Percentiles rank a stretch among this genome's conserved stretches.
phyloP scores from a whole-genome alignment of 2,888 invertebrate species.

The Pyrrhia umbra region DNA sequence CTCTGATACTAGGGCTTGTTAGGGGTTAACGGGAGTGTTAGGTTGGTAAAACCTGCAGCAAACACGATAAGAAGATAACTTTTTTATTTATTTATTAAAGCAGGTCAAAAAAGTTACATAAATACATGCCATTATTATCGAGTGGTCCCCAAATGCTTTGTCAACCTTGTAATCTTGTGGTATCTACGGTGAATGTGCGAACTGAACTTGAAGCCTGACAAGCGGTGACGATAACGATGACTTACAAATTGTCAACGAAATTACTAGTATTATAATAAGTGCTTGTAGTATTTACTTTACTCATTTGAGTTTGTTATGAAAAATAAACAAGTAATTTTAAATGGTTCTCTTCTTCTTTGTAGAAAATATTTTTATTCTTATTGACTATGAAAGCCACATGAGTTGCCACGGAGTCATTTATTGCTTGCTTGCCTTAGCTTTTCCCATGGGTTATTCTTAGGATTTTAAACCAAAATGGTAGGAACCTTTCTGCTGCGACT shows the following conservation, averaged over 20 bases:
- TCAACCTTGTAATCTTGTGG: slow-evolving; percentile 40
- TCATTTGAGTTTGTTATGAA: not conserved
- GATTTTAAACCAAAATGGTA: too few relatives aligned
- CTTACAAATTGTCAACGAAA: slow-evolving; percentile 18
- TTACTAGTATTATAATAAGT: not conserved
- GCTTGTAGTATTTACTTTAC: not conserved
- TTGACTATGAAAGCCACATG: too few relatives aligned
- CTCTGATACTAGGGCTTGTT: too few relatives aligned
- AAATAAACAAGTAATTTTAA: too few relatives aligned
- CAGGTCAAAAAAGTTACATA: not conserved
- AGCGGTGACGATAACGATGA: slow-evolving; percentile 27
- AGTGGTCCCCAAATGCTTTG: slow-evolving; percentile 21
- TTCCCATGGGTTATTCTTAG: too few relatives aligned
- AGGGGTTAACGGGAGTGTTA: too few relatives aligned
- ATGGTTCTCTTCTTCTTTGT: too few relatives aligned
- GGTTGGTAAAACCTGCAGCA: too few relatives aligned
- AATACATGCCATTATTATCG: slow-evolving; percentile 27
- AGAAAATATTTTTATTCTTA: too few relatives aligned
- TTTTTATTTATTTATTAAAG: not conserved
- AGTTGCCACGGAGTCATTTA: too few relatives aligned
- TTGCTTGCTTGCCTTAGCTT: too few relatives aligned
- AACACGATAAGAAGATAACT: not conserved
- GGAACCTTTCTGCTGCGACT: too few relatives aligned
- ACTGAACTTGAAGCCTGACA: slow-evolving; percentile 27
- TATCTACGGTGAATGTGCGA: slow-evolving; percentile 44